A percentile compares a stretch with the other conserved stretches of the same genome.
Conservation (phyloP, 2,113 vertebrate genomes). For the Gracilinanus agilis region DNA sequence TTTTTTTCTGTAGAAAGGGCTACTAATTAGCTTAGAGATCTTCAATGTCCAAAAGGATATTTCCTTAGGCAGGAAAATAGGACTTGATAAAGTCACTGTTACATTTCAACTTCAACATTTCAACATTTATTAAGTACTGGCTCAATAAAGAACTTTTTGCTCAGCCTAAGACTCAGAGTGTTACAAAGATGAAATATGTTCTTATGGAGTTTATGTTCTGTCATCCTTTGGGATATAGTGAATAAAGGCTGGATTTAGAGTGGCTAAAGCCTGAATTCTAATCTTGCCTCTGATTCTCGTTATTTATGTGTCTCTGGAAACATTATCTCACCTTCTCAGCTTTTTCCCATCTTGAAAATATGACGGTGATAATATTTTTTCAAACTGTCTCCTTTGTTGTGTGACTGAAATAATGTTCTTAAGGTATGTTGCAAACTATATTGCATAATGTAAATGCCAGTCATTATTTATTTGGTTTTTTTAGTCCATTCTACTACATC, state of each 20-base stretch:
- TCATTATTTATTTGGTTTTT: background rate
- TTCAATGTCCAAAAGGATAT: background rate
- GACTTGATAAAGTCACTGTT: background rate
- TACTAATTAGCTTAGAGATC: background rate
- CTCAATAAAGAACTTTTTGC: background rate
- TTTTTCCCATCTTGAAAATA: constrained; percentile 15
- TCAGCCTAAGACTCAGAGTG: background rate
- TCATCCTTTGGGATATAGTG: background rate
- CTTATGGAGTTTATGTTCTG: background rate
- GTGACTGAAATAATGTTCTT: background rate
- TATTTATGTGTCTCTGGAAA: background rate
- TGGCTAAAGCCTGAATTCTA: background rate
- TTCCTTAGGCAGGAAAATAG: background rate
- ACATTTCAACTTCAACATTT: background rate
- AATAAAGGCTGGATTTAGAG: background rate
- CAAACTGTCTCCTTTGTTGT: background rate
- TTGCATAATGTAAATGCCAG: background rate
- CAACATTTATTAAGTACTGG: background rate
- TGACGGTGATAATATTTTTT: background rate
- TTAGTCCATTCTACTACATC: too few relatives aligned
- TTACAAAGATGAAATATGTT: background rate
- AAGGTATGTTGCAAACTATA: background rate
- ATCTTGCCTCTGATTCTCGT: background rate
- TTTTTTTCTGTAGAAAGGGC: background rate
- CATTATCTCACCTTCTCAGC: background rate